Conservation (phyloP, 2,888 invertebrate genomes). For the Pristionchus exspectatus region DNA sequence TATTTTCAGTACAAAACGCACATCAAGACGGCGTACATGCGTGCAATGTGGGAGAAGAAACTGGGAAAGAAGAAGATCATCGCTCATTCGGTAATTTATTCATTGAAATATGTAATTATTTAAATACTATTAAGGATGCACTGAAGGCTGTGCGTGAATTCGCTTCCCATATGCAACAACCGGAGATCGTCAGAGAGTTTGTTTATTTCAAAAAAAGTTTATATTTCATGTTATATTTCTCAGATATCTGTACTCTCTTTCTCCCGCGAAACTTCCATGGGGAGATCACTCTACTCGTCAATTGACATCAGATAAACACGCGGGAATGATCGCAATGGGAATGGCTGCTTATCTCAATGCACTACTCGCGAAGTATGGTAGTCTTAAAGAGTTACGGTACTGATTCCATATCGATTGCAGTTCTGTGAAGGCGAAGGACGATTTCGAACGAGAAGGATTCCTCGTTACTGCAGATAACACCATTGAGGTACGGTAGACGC, state of each 20-base stretch:
- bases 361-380: conserved; percentile 11
- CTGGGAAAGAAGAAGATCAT: conserved; percentile 26
- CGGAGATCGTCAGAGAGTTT: conserved; percentile 40
- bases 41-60: conserved; percentile 50
- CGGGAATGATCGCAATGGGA: neutral
- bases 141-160: conserved; percentile 21
- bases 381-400: too few species aligned
- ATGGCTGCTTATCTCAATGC: neutral
- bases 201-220: neutral
- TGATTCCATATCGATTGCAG: neutral
- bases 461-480: conserved; percentile 42
- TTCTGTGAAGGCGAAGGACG: neutral
- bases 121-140: conserved; percentile 12
- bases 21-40: neutral
- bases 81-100: neutral
- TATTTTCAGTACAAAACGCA: neutral
- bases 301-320: neutral
- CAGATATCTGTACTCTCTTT: neutral
- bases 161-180: neutral
- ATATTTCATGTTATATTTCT: neutral
- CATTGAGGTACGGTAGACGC: neutral
- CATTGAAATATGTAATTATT: neutral
- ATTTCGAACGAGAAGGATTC: neutral
- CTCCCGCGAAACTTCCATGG: neutral
- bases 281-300: neutral